Evolutionary conservation across 1,140 invertebrate species (phyloP).

Genomic region (Nymphalis io): DNA sequence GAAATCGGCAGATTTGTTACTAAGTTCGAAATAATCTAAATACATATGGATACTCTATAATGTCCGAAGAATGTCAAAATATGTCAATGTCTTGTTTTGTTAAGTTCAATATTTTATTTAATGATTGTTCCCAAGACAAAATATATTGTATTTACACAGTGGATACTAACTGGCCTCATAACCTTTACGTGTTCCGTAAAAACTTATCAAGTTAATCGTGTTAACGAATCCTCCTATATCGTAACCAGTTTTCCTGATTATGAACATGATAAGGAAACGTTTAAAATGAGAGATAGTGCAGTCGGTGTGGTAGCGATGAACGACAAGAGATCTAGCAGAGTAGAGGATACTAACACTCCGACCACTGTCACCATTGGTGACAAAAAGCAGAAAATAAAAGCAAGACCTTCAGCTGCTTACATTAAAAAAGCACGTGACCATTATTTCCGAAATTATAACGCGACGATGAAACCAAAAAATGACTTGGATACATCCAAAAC

Average conservation of each 20-base stretch:
- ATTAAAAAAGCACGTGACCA: slow-evolving; percentile 63
- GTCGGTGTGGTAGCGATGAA: slow-evolving; percentile 38
- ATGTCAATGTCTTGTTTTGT: slow-evolving; percentile 22
- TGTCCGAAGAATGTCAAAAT: neutral
- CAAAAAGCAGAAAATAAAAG: slow-evolving; percentile 41
- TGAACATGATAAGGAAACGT: slow-evolving; percentile 31
- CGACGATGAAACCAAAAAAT: slow-evolving; percentile 25
- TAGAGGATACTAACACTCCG: slow-evolving; percentile 37
- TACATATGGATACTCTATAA: too few relatives aligned
- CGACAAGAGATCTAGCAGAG: slow-evolving; percentile 41
- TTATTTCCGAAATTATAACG: slow-evolving; percentile 56
- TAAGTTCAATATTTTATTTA: slow-evolving; percentile 30
- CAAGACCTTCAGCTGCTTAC: slow-evolving; percentile 40
- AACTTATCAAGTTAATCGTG: slow-evolving; percentile 62
- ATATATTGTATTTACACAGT: slow-evolving; percentile 48
- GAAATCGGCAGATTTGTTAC: too few relatives aligned
- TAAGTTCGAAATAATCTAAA: too few relatives aligned
- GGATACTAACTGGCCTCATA: slow-evolving; percentile 44
- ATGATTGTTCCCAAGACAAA: slow-evolving; percentile 50
- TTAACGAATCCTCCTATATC: slow-evolving; percentile 62
- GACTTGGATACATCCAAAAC: neutral
- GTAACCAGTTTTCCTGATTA: slow-evolving; percentile 58
- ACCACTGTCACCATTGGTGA: slow-evolving; percentile 45
- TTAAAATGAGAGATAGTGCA: slow-evolving; percentile 1
- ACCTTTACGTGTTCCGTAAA: slow-evolving; percentile 47